Percentiles rank a stretch among this genome's conserved stretches.
Evolutionary conservation across 2,888 invertebrate genomes (phyloP).

Genomic region (Xestia rhomboidea): DNA sequence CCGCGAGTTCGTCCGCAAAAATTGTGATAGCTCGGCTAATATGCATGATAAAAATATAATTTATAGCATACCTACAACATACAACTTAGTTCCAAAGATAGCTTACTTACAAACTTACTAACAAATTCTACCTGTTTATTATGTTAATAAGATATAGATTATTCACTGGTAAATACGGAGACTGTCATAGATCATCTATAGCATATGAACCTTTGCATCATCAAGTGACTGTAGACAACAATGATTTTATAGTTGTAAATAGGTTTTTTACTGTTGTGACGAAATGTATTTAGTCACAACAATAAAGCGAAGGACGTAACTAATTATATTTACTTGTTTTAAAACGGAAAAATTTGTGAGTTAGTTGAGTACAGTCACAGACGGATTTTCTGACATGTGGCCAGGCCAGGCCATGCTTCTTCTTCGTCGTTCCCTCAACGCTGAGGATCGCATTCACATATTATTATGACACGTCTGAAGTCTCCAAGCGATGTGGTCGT

Average conservation of each 20-base stretch:
- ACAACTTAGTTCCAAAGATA: too few species aligned
- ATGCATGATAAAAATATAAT: too few species aligned
- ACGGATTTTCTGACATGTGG: neutral
- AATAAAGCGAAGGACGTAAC: neutral
- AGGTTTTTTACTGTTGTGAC: neutral
- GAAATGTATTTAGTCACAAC: neutral
- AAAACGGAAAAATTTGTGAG: neutral
- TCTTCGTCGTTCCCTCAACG: neutral
- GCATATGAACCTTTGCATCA: conserved; percentile 13
- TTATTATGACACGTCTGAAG: neutral
- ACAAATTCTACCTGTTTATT: too few species aligned
- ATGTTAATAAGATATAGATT: neutral
- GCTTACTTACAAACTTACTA: too few species aligned
- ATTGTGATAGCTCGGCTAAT: too few species aligned
- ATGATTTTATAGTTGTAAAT: conserved; percentile 20
- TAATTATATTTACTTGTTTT: neutral
- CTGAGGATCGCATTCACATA: neutral
- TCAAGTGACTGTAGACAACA: conserved; percentile 10
- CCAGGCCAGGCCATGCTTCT: neutral
- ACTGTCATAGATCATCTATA: neutral
- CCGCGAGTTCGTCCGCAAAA: too few species aligned
- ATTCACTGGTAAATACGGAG: neutral
- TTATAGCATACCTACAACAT: too few species aligned
- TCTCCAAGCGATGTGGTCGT: neutral
- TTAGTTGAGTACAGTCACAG: neutral